Evolutionary conservation across 2,888 invertebrate species (phyloP), one percentile per base, ranked within the genome.

Genomic region (Cacoxenus indagator): DNA sequence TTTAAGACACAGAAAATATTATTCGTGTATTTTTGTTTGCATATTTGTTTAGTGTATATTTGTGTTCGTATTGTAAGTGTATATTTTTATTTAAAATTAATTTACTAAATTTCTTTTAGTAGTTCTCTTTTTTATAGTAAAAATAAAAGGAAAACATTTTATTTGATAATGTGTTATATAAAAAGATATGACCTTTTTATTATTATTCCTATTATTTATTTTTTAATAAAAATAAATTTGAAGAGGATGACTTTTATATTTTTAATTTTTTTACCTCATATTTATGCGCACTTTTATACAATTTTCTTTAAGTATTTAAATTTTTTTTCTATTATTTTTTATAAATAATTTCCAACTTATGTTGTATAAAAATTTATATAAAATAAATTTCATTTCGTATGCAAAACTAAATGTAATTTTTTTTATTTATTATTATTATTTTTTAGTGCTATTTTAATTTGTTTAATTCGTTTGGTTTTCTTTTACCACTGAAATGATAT

Each of bases 1-100:
- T 87, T 87, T 87, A 87, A 87, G 87, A 87, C 87, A 87, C 87
- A 87, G 87, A 87, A 87, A 87, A 85, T 86, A 84, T 87, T 86
- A 84, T 84, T 62, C 61, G 61, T 62, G 61, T 81, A 73, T 72
- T 70, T 76, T 65, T 69, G 68, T 67, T 69, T 75, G 67, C 65
- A 64, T 64, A 73, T 17, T 48, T 69, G 19, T 54, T 67, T 62
- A 43, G 17, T 62, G 70, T 73, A 59, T 27, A 72, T 73, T 59
- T 45, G 48, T 64, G 43, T 64, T 51, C 17, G 65, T n/a, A 59
- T 67, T 54, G 27, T 67, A 68, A 67, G 65, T 69, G 31, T 67
- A 31, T 48, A 46, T 65, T 43, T 17, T 68, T 37, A 51, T 59
- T 46, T 66, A 4, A 46, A 71, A 57, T 71, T 45, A 54, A 65